Evolutionary conservation across 35 echinoderm and acorn worm genomes (phyloP).

Genomic region (Apostichopus californicus): DNA sequence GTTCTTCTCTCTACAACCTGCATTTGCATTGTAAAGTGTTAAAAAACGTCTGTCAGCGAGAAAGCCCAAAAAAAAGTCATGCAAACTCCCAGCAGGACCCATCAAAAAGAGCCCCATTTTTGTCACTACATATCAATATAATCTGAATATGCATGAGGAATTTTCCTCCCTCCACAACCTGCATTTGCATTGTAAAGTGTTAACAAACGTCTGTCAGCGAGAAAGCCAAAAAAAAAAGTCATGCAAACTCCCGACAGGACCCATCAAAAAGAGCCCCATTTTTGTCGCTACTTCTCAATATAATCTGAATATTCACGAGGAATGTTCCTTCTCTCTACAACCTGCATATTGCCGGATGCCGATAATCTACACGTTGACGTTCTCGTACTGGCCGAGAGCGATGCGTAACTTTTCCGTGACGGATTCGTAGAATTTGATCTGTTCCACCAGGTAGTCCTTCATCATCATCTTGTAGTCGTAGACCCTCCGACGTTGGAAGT

Average conservation of each 20-base stretch:
- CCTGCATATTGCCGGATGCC: background rate
- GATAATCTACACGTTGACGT: constrained; percentile 58
- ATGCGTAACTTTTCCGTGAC: constrained; percentile 83
- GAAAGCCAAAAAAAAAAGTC: too few relatives aligned
- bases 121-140: background rate
- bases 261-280: background rate
- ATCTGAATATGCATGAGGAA: too few relatives aligned
- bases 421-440: constrained; percentile 94
- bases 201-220: too few relatives aligned
- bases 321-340: background rate
- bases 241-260: background rate
- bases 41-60: too few relatives aligned
- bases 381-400: constrained; percentile 71
- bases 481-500: constrained; percentile 91
- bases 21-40: too few relatives aligned
- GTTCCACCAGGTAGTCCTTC: constrained; percentile 78
- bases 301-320: background rate
- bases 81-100: background rate
- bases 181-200: too few relatives aligned
- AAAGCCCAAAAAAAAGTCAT: too few relatives aligned
- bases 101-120: background rate
- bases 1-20: too few relatives aligned
- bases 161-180: too few relatives aligned
- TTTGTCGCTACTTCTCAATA: background rate
- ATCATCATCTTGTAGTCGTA: constrained; percentile 86